Evolutionary conservation across 2,888 invertebrate genomes (phyloP).

Genomic region (Dexiosoma caninum): DNA sequence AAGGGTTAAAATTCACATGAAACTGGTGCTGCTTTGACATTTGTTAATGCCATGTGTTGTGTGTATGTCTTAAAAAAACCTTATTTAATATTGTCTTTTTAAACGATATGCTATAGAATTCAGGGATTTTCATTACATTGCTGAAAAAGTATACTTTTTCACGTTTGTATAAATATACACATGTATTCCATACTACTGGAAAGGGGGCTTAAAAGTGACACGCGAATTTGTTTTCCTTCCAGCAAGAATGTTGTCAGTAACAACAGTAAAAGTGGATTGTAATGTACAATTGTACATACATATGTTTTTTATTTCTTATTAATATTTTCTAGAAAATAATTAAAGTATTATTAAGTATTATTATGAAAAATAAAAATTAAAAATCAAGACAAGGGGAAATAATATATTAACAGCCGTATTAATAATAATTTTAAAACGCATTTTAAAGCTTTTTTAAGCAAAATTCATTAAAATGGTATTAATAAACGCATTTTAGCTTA

Average conservation of each 20-base stretch:
- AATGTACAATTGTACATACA: background rate
- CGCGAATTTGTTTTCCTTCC: background rate
- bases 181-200: background rate
- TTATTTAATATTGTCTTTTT: slow-evolving; percentile 51
- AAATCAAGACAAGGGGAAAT: background rate
- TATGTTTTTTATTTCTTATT: slow-evolving; percentile 29
- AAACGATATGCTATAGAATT: slow-evolving; percentile 37
- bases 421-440: background rate
- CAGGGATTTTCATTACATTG: slow-evolving; percentile 9
- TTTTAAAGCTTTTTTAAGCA: too few relatives aligned
- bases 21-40: background rate
- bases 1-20: slow-evolving; percentile 33
- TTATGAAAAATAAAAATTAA: background rate
- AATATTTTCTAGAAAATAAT: slow-evolving; percentile 53
- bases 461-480: too few relatives aligned
- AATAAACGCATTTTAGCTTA: too few relatives aligned
- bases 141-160: slow-evolving; percentile 28
- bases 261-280: background rate
- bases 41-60: slow-evolving; percentile 37
- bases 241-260: background rate
- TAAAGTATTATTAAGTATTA: slow-evolving; percentile 55
- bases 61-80: slow-evolving; percentile 42
- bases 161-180: too few relatives aligned
- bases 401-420: background rate
- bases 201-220: background rate